Conservation (phyloP, 2,888 invertebrate species). For the Timema cristinae region DNA sequence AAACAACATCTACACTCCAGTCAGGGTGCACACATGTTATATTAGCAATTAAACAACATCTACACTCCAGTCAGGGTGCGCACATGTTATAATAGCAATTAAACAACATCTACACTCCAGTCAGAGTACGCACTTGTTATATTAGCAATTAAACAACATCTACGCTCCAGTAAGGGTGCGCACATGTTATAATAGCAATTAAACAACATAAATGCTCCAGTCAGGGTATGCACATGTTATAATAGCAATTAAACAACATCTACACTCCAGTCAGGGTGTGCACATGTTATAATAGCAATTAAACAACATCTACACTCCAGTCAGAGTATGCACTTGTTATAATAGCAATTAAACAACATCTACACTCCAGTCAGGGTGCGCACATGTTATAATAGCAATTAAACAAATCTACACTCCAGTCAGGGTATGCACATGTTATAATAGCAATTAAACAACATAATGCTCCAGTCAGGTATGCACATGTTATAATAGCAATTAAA, state of each 20-base stretch:
- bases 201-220: constrained; percentile 65
- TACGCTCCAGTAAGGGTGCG: constrained; percentile 67
- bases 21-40: constrained; percentile 49
- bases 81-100: no score
- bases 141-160: constrained; percentile 46
- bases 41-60: constrained; percentile 46
- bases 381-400: no score
- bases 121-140: constrained; percentile 49
- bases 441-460: no score
- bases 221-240: constrained; percentile 49
- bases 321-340: constrained; percentile 49
- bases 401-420: constrained; percentile 64
- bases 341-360: constrained; percentile 46
- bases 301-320: constrained; percentile 71
- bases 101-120: constrained; percentile 65
- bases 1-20: constrained; percentile 65
- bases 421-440: constrained; percentile 46
- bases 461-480: constrained; percentile 59
- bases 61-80: constrained; percentile 67
- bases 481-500: no score
- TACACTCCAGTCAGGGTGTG: constrained; percentile 63
- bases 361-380: constrained; percentile 67
- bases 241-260: no score
- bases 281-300: no score
- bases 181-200: no score